A percentile compares a stretch with the other conserved stretches of the same genome.
Evolutionary conservation across 2,888 invertebrate genomes (phyloP).

Genomic region (Athalia circularis): DNA sequence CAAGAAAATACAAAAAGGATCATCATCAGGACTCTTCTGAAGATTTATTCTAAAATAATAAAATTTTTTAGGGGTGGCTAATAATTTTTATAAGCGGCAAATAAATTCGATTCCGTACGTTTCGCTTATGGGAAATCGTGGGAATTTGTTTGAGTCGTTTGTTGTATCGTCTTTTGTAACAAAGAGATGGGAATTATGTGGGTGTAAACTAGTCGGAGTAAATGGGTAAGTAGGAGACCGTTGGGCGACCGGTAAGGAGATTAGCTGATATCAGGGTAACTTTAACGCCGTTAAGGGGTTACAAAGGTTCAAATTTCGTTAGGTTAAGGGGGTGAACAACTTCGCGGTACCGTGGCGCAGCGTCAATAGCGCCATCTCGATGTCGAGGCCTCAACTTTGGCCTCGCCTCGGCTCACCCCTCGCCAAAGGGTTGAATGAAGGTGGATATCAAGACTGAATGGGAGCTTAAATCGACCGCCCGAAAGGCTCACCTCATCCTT

Average conservation of each 20-base stretch:
- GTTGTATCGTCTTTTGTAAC: neutral
- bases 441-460: conserved; percentile 30
- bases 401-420: conserved; percentile 29
- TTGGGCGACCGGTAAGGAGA: conserved; percentile 30
- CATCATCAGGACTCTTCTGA: too few relatives aligned
- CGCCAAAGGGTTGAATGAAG: conserved; percentile 36
- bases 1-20: too few relatives aligned
- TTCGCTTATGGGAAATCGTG: too few relatives aligned
- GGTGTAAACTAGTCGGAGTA: conserved; percentile 23
- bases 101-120: too few relatives aligned
- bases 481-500: neutral
- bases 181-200: conserved; percentile 5
- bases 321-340: conserved; percentile 3
- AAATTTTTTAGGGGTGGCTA: too few relatives aligned
- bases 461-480: conserved; percentile 23
- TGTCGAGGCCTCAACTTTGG: conserved; percentile 31
- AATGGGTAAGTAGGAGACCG: conserved; percentile 1
- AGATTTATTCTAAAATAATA: too few relatives aligned
- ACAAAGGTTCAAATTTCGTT: conserved; percentile 40
- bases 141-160: neutral
- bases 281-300: conserved; percentile 34
- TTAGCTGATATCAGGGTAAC: conserved; percentile 37
- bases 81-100: too few relatives aligned
- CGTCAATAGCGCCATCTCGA: conserved; percentile 42
- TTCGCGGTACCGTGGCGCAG: conserved; percentile 42